Evolutionary conservation across 1,140 invertebrate species (phyloP).

Genomic region (Muscidifurax raptorellus): DNA sequence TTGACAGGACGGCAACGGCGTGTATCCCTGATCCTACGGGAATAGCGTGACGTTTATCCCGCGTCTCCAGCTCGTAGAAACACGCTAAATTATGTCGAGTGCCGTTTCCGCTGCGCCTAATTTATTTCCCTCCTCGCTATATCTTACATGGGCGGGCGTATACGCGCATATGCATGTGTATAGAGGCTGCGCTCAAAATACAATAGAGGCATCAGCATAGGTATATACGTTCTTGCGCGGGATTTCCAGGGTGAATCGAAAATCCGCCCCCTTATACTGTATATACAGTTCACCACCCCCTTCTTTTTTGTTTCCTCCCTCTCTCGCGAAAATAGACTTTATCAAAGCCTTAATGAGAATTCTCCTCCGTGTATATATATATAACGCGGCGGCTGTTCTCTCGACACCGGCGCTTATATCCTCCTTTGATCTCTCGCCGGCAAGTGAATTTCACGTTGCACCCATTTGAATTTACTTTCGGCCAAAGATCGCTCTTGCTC

Average conservation of each 20-base stretch:
- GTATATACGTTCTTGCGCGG: no score
- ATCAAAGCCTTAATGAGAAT: slow-evolving; percentile 48
- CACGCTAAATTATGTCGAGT: slow-evolving; percentile 58
- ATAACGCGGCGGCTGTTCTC: neutral
- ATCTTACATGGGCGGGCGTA: no score
- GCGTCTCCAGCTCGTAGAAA: slow-evolving; percentile 43
- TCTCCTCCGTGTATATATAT: slow-evolving; percentile 2
- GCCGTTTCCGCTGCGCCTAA: slow-evolving; percentile 1
- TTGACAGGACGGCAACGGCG: slow-evolving; percentile 54
- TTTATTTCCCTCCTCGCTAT: neutral
- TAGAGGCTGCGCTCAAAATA: no score
- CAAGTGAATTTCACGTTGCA: slow-evolving; percentile 36
- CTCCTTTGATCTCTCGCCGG: slow-evolving; percentile 36
- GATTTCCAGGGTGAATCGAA: neutral
- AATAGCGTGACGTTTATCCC: slow-evolving; percentile 59
- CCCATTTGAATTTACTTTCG: slow-evolving; percentile 43
- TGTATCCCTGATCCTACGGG: slow-evolving; percentile 51
- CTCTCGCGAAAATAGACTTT: slow-evolving; percentile 34
- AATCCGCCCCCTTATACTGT: neutral
- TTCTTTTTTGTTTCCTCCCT: slow-evolving; percentile 34
- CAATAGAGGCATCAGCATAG: no score
- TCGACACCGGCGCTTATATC: slow-evolving; percentile 5
- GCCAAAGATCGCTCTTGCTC: neutral
- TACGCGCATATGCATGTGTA: neutral
- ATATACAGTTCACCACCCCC: slow-evolving; percentile 21